A percentile compares a stretch with the other conserved stretches of the same genome.
Conservation (phyloP, 2,113 vertebrate species). For the Actinemys pallida region DNA sequence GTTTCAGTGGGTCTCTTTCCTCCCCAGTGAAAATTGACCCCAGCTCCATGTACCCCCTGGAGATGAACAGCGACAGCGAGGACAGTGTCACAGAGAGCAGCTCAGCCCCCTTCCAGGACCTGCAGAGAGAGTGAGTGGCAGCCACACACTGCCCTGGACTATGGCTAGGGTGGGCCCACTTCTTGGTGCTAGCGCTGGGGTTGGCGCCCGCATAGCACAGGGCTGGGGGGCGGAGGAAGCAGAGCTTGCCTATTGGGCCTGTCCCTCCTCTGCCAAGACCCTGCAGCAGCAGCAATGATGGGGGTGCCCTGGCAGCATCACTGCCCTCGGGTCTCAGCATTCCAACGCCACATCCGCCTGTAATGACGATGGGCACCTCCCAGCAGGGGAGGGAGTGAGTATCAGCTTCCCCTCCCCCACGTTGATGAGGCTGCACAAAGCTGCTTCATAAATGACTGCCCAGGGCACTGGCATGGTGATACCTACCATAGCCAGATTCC, state of each 20-base stretch:
- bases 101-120: slow-evolving; percentile 74
- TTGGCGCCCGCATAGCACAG: background rate
- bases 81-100: slow-evolving; percentile 76
- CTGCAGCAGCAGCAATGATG: background rate
- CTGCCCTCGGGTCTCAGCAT: background rate
- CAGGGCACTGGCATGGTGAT: background rate
- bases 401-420: background rate
- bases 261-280: background rate
- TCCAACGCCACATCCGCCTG: background rate
- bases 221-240: background rate
- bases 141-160: background rate
- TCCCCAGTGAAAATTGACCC: slow-evolving; percentile 80
- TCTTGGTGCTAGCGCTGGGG: background rate
- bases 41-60: slow-evolving; percentile 78
- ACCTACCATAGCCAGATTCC: background rate
- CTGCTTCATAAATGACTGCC: background rate
- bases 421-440: background rate
- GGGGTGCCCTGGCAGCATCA: no score
- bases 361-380: background rate
- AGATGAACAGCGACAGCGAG: slow-evolving; percentile 81
- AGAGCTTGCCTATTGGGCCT: background rate
- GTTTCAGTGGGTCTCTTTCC: slow-evolving; percentile 41
- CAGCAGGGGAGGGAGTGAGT: background rate
- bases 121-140: slow-evolving; percentile 78
- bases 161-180: background rate